These are phyloP conservation scores for Meriones psammophilus DNA, from an alignment of 2,797 vertebrate genomes.

Conservation along the genomic window DNA sequence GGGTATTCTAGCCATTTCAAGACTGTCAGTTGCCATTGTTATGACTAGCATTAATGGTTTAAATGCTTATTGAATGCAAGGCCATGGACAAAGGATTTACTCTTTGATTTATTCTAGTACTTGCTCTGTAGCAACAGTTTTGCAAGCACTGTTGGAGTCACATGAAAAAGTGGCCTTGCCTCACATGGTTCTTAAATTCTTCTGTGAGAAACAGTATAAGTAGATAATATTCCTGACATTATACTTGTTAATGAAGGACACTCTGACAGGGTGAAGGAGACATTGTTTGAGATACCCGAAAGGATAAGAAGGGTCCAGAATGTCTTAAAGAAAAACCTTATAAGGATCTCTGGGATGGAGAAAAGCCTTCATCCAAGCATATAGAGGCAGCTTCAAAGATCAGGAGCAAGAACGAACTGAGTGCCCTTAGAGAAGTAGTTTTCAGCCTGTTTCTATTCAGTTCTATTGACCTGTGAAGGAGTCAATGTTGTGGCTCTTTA, in stretches of 20 bases:
- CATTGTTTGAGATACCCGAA: background rate
- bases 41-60: background rate
- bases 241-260: slow-evolving; percentile 1
- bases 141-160: background rate
- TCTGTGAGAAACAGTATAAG: background rate
- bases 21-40: background rate
- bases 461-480: no score
- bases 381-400: background rate
- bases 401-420: background rate
- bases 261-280: background rate
- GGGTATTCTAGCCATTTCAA: background rate
- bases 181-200: background rate
- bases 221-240: background rate
- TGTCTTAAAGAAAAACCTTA: slow-evolving; percentile 1
- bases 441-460: background rate
- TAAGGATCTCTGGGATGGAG: background rate
- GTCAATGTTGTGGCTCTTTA: background rate
- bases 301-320: background rate
- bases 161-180: background rate
- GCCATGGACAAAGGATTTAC: background rate
- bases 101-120: background rate
- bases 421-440: background rate
- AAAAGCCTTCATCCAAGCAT: background rate
- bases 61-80: background rate
- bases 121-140: background rate